Base-by-base conservation (phyloP, 1,140 invertebrate genomes). In the Leptestheria dahalacensis region DNA sequence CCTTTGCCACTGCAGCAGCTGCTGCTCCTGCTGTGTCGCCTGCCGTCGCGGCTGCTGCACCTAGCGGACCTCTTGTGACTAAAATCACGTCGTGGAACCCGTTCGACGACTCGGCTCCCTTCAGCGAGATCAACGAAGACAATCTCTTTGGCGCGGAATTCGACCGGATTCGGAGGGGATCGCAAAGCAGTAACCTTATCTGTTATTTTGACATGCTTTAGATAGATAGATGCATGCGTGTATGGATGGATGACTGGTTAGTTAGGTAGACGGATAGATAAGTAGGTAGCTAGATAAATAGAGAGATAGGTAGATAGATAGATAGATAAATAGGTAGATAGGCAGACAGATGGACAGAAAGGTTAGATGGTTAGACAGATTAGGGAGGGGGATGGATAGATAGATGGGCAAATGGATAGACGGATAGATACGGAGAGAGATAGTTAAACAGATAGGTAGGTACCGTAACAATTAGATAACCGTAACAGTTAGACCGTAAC, bases 61-160 rank as follows among this genome's bases (percentile, higher is more conserved):
- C 77, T 66, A 73, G 70, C 63, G 72, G 78, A 66, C 80, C 79
- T 41, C 67, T 82, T 25, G 83, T 79, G 55, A 76, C 75, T 24
- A 79, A 81, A 64, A 75, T 83, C 23, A 75, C 76, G 2, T 80
- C 83, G 63, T 89, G 86, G 86, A 90, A 90, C 77, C 87, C 86
- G 21, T 90, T 89, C 67, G 83, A 83, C 66, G 83, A 85, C 67
- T 73, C 77, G 52, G 73, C 77, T 28, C 78, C 79, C n/a, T 88
- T 88, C 68, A 80, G 77, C 69, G 78, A 82, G 66, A 78, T 86
- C 70, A 84, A 82, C 1, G 88, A 90, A 66, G 87, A 90, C 75
- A 81, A 86, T 65, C 82, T 88, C 65, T 90, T 90, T 72, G 87
- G 87, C 58, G 84, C 84, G 24, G 87, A 90, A 72, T 90, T 90